Conservation (phyloP, 2,888 invertebrate species). For the Monopis laevigella region DNA sequence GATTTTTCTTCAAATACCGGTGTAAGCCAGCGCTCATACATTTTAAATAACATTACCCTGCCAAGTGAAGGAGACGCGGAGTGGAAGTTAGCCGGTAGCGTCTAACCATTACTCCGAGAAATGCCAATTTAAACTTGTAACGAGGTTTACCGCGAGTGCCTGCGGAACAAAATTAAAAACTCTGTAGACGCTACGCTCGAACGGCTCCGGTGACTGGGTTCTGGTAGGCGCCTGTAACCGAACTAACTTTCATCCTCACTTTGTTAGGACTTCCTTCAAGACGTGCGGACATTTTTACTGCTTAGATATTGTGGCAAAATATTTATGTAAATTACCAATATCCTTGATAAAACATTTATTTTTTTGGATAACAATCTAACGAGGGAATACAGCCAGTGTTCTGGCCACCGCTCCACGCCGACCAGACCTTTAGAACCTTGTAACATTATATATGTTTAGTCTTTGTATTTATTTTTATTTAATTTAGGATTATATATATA, state of each 20-base stretch:
- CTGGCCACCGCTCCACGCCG: too few relatives aligned
- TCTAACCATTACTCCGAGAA: conserved; percentile 61
- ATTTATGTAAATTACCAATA: too few relatives aligned
- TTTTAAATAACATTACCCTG: conserved; percentile 56
- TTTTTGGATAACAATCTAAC: too few relatives aligned
- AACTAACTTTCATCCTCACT: conserved; percentile 52
- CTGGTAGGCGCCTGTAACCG: conserved; percentile 10
- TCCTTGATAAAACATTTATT: too few relatives aligned
- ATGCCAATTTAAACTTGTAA: conserved; percentile 67
- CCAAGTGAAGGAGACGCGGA: conserved; percentile 45
- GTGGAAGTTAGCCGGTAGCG: conserved; percentile 45
- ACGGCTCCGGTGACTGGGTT: conserved; percentile 30
- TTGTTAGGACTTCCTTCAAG: conserved; percentile 40
- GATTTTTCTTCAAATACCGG: conserved; percentile 14
- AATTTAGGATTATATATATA: too few relatives aligned
- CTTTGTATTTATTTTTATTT: too few relatives aligned
- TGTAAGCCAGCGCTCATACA: conserved; percentile 38
- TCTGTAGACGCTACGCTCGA: conserved; percentile 43
- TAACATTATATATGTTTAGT: too few relatives aligned
- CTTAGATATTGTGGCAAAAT: too few relatives aligned
- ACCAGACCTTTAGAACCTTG: too few relatives aligned
- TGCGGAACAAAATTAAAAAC: conserved; percentile 62
- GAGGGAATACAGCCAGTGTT: too few relatives aligned
- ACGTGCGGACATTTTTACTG: too few relatives aligned
- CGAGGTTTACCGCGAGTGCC: conserved; percentile 62